Percentiles rank a stretch among this genome's conserved stretches.
Conservation (phyloP, 2,113 vertebrate species). For the Elgaria multicarinata region DNA sequence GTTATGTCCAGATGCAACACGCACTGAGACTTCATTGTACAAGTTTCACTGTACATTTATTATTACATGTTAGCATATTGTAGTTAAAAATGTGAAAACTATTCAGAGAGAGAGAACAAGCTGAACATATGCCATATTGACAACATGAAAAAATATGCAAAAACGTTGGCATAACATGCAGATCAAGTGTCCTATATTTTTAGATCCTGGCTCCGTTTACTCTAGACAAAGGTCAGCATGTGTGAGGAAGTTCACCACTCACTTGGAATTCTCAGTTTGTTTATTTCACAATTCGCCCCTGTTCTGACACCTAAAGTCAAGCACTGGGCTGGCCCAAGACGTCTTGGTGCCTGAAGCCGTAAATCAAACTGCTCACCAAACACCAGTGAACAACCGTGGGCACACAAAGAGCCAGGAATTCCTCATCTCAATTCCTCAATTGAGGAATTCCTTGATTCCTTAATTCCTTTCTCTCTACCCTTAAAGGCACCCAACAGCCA, state of each 20-base stretch:
- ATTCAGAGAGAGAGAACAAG: slow-evolving; percentile 1
- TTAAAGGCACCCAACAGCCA: no score
- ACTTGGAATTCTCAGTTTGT: background rate
- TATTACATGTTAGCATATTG: slow-evolving; percentile 16
- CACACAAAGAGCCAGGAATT: no score
- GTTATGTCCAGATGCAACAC: background rate
- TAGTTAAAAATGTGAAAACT: slow-evolving; percentile 17
- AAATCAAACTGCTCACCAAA: no score
- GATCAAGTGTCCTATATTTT: background rate
- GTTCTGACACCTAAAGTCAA: background rate
- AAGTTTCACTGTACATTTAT: background rate
- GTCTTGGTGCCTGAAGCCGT: background rate
- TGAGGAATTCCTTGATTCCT: no score
- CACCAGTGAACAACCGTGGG: no score
- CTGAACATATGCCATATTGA: slow-evolving; percentile 22
- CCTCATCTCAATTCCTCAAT: no score
- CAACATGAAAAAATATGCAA: slow-evolving; percentile 34
- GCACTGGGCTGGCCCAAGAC: background rate
- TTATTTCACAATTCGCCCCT: background rate
- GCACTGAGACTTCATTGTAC: background rate
- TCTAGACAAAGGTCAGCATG: background rate
- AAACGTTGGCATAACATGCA: slow-evolving; percentile 5
- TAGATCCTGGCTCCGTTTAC: background rate
- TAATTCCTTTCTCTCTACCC: no score
- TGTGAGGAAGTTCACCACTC: background rate